Percentiles rank a stretch among this genome's conserved stretches.
Conservation (phyloP, 2,113 vertebrate genomes). For the Eclectus roratus region DNA sequence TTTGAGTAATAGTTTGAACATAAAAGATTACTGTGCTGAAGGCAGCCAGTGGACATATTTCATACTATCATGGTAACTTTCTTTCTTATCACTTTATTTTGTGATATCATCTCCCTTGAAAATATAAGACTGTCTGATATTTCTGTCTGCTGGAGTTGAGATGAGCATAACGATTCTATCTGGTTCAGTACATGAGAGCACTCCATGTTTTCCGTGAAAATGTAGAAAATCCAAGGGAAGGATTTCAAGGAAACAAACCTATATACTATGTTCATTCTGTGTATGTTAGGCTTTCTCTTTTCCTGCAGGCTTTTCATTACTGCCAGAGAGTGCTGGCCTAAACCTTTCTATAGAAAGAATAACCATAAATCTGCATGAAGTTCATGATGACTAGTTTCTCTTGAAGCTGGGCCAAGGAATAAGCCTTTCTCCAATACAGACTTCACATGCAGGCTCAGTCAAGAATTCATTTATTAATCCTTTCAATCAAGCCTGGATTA, state of each 20-base stretch:
- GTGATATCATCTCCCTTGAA: conserved; percentile 28
- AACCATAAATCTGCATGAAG: conserved; percentile 76
- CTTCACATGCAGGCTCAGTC: conserved; percentile 69
- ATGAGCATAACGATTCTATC: neutral
- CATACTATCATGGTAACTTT: conserved; percentile 9
- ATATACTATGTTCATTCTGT: neutral
- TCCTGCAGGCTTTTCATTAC: conserved; percentile 26
- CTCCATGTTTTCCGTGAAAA: neutral
- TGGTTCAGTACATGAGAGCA: neutral
- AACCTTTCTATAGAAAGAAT: conserved; percentile 63
- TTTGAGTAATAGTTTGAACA: conserved; percentile 42
- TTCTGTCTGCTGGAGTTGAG: conserved; percentile 17
- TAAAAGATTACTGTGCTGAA: conserved; percentile 46
- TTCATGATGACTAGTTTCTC: conserved; percentile 76
- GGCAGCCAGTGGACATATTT: conserved; percentile 33
- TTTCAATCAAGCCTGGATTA: conserved; percentile 65
- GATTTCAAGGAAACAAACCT: neutral
- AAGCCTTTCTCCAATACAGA: conserved; percentile 71
- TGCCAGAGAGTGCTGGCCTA: conserved; percentile 33
- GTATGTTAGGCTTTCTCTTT: neutral
- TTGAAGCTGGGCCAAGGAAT: conserved; percentile 73
- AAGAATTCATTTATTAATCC: conserved; percentile 79
- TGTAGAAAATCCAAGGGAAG: neutral
- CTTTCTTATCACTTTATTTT: conserved; percentile 38
- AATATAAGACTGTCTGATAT: conserved; percentile 24